Percentiles rank a stretch among this genome's conserved stretches.
These are phyloP conservation scores for Chanos chanos DNA, from an alignment of 2,797 vertebrate species.

Conservation along the genomic window DNA sequence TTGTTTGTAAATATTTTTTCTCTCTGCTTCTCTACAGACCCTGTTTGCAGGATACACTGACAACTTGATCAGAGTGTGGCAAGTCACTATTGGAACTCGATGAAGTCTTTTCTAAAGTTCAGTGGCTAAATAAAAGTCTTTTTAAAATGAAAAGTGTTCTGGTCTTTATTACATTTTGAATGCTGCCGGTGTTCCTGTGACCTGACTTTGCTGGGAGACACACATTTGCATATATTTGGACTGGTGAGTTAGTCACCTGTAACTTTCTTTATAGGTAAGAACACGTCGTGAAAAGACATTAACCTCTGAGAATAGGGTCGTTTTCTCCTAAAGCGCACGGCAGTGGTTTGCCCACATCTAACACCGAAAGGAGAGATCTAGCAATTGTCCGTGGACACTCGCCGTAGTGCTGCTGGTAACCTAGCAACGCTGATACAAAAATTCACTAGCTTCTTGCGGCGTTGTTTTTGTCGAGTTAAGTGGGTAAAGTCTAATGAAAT, in stretches of 20 bases:
- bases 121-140: constrained; percentile 73
- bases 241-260: no score
- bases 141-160: constrained; percentile 51
- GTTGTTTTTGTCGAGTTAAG: no score
- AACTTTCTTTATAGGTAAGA: no score
- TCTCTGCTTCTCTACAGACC: constrained; percentile 67
- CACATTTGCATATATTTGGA: background rate
- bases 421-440: constrained; percentile 48
- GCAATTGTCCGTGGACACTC: background rate
- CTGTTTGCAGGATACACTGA: constrained; percentile 96
- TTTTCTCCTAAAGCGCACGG: no score
- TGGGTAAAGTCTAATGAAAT: no score
- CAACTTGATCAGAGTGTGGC: constrained; percentile 96
- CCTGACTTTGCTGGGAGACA: background rate
- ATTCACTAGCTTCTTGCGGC: no score
- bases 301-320: no score
- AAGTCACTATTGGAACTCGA: constrained; percentile 94
- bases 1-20: background rate
- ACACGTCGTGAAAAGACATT: no score
- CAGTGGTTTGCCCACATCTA: no score
- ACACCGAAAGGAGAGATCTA: no score
- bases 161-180: background rate
- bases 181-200: background rate
- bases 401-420: constrained; percentile 29
- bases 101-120: constrained; percentile 66